These are phyloP conservation scores for Tyto alba DNA, from an alignment of 2,113 vertebrate genomes.

Conservation along the genomic window DNA sequence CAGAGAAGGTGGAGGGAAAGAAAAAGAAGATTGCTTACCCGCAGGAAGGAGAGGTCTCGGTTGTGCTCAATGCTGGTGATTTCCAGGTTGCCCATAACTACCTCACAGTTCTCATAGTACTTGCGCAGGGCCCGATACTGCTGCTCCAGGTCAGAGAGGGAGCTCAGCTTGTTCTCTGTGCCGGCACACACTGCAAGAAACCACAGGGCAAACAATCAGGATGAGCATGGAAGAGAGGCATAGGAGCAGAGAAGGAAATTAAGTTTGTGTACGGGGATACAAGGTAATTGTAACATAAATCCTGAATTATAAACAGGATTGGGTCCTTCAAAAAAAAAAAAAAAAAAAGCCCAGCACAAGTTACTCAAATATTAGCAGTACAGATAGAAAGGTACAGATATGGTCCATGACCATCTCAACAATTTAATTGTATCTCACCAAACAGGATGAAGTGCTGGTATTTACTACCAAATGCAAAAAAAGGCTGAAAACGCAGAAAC, in stretches of 20 bases:
- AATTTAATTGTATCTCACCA: neutral
- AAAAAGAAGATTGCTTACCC: slow-evolving; percentile 72
- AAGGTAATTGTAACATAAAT: neutral
- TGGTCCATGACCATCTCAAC: neutral
- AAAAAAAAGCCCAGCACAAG: neutral
- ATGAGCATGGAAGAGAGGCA: neutral
- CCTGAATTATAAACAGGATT: neutral
- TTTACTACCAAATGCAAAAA: neutral
- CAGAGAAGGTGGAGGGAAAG: neutral
- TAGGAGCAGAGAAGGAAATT: neutral
- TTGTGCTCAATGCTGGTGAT: slow-evolving; percentile 97
- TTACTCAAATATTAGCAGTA: neutral
- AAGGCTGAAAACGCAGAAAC: neutral
- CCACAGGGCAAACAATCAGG: neutral
- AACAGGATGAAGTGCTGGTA: neutral
- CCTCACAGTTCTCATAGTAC: slow-evolving; percentile 96
- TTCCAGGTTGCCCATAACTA: slow-evolving; percentile 98
- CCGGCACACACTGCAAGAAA: slow-evolving; percentile 87
- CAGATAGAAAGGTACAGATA: neutral
- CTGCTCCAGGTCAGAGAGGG: slow-evolving; percentile 94
- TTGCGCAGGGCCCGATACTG: slow-evolving; percentile 94
- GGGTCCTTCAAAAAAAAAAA: neutral
- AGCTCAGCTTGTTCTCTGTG: slow-evolving; percentile 97
- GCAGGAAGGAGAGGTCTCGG: slow-evolving; percentile 92
- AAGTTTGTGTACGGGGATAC: neutral